A percentile compares a stretch with the other conserved stretches of the same genome.
Conservation (phyloP, 2,888 invertebrate genomes). For the Andrena flavipes region DNA sequence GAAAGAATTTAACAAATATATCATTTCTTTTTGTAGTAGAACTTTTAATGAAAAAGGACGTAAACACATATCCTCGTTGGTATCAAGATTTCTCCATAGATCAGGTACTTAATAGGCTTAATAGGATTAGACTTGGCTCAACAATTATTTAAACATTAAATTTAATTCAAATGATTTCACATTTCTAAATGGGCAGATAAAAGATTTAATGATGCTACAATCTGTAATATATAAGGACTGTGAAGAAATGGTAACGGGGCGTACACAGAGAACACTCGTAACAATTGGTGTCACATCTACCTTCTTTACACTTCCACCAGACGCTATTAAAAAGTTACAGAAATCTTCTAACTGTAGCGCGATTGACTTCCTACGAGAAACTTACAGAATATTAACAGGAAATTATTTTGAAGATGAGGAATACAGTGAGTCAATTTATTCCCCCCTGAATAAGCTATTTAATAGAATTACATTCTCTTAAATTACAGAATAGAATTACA, state of each 20-base stretch:
- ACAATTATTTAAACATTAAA: slow-evolving; percentile 1
- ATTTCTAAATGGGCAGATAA: slow-evolving; percentile 69
- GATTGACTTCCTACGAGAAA: slow-evolving; percentile 77
- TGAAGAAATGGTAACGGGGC: slow-evolving; percentile 73
- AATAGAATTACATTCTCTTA: not conserved
- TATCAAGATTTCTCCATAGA: slow-evolving; percentile 67
- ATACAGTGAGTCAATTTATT: slow-evolving; percentile 72
- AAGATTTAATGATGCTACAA: slow-evolving; percentile 73
- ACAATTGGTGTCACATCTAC: slow-evolving; percentile 79
- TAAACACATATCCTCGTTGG: slow-evolving; percentile 52
- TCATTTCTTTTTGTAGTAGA: slow-evolving; percentile 20
- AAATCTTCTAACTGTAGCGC: slow-evolving; percentile 70
- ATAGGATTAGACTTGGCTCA: not conserved
- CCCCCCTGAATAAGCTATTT: not conserved
- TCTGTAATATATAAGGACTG: slow-evolving; percentile 76
- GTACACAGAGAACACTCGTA: slow-evolving; percentile 73
- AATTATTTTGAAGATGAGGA: slow-evolving; percentile 78
- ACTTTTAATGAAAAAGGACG: not conserved
- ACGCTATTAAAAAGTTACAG: slow-evolving; percentile 73
- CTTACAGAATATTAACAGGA: slow-evolving; percentile 78
- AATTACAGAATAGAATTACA: not conserved
- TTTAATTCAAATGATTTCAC: not conserved
- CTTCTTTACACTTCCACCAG: slow-evolving; percentile 71
- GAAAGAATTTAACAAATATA: not conserved
- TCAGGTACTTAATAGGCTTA: slow-evolving; percentile 63